phyloP scores from a whole-genome alignment of 2,888 invertebrate species.

The Xanthorhoe spadicearia region DNA sequence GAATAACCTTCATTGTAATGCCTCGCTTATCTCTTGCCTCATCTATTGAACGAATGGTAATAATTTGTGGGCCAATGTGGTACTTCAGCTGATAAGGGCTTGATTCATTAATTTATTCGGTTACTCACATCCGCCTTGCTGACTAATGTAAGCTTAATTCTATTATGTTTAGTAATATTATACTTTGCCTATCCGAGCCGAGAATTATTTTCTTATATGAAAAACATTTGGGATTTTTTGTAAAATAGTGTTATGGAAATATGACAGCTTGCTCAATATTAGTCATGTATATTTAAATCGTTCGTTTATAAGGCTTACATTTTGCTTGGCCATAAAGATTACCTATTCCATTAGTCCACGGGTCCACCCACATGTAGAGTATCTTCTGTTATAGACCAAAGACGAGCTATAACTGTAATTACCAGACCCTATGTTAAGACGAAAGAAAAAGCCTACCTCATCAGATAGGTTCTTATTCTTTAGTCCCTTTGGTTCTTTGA shows the following conservation, averaged over 20 bases:
- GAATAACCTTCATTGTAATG: conserved; percentile 11
- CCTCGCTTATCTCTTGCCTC: conserved; percentile 20
- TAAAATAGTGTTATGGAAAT: background rate
- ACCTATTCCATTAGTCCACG: no score
- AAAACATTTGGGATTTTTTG: background rate
- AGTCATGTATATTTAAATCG: background rate
- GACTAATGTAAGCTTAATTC: conserved; percentile 41
- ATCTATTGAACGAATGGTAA: conserved; percentile 22
- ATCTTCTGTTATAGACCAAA: background rate
- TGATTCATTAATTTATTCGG: conserved; percentile 65
- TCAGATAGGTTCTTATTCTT: no score
- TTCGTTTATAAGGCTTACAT: background rate
- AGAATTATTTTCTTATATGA: background rate
- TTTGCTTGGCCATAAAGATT: background rate
- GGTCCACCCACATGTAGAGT: no score
- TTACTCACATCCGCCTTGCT: conserved; percentile 66
- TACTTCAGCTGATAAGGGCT: conserved; percentile 58
- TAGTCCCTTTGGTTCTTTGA: no score
- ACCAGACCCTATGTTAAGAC: no score
- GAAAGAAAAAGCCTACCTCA: no score
- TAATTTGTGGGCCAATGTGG: conserved; percentile 10
- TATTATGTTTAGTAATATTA: conserved; percentile 25
- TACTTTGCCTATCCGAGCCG: background rate
- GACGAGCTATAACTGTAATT: no score
- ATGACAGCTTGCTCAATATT: background rate